Evolutionary conservation across 2,888 invertebrate species (phyloP).

Genomic region (Pardosa pseudoannulata): DNA sequence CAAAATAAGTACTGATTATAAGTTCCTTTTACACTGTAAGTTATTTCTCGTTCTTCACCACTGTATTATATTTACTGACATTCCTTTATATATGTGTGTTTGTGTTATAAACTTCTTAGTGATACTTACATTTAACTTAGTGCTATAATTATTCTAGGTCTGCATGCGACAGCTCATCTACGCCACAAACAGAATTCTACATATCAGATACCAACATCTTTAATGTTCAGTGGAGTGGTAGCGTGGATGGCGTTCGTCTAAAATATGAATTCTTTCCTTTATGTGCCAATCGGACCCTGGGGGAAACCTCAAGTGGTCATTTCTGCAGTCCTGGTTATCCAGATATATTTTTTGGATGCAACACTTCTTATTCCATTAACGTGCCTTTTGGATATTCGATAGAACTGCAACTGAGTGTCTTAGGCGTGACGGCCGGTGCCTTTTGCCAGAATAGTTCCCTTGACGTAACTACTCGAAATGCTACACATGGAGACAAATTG

Average conservation of each 20-base stretch:
- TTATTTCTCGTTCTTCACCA: no score
- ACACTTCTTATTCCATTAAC: conserved; percentile 39
- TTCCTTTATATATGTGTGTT: no score
- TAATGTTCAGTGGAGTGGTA: conserved; percentile 34
- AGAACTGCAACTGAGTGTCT: conserved; percentile 47
- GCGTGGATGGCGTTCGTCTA: conserved; percentile 28
- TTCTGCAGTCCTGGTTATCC: conserved; percentile 62
- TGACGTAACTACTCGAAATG: conserved; percentile 23
- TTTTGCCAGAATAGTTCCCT: conserved; percentile 44
- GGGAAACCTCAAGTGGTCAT: conserved; percentile 27
- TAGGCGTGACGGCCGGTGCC: conserved; percentile 40
- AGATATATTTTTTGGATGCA: conserved; percentile 48
- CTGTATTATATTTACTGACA: no score
- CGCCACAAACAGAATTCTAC: conserved; percentile 59
- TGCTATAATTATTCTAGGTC: no score
- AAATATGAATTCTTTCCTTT: conserved; percentile 42
- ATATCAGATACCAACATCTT: conserved; percentile 59
- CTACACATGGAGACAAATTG: background rate
- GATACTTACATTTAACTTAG: no score
- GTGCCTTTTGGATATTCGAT: conserved; percentile 69
- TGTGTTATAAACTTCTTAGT: no score
- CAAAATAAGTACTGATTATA: no score
- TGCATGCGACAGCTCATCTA: conserved; percentile 33
- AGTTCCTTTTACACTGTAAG: no score
- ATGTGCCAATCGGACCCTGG: conserved; percentile 54